Evolutionary conservation across 2,113 vertebrate genomes (phyloP), one percentile per base, ranked within the genome.

Genomic region (Colistium nudipinnis): DNA sequence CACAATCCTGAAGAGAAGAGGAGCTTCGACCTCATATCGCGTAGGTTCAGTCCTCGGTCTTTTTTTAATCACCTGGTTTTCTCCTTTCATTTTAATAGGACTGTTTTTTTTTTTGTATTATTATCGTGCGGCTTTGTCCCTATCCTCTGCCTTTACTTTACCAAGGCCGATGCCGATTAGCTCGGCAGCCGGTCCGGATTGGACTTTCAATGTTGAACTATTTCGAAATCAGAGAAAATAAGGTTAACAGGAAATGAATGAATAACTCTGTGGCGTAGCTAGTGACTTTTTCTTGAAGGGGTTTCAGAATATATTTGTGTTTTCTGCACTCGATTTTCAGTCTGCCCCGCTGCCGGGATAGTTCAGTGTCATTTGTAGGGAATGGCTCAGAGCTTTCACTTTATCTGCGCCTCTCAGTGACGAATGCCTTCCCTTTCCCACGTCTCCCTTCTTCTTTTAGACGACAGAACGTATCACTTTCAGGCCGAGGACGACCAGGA

Each of bases 1-100:
- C 96, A 96, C 90, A 98, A 96, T 73, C 96, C 97, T 0, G 98
- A 99, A n/a, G 98, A 99, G 92, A 99, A 97, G 90, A 97, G 96
- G 76, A 97, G 95, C 84, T 99, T 99, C 78, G 97, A 99, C 93
- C 98, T 99, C 80, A 99, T 99, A 91, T 99, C 98, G 82, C 98
- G 98, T 99, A 93, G 78, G 96, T 92, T 70, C 10, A 20, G 17
- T 14, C 22, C 17, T 10, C 6, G 25, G 14, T n/a, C n/a, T n/a
- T 48, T 3, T 47, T 16, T 49, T 38, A 30, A 1, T 11, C 22
- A 11, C 4, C 43, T 1, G 3, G 43, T 44, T 14, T 8, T 1
- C 17, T 33, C 6, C n/a, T 10, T 16, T 17, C 16, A n/a, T n/a
- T n/a, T n/a, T n/a, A n/a, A n/a, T n/a, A n/a, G n/a, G n/a, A n/a